Evolutionary conservation across 2,113 vertebrate species (phyloP).

Genomic region (Notarius lentiginosus): DNA sequence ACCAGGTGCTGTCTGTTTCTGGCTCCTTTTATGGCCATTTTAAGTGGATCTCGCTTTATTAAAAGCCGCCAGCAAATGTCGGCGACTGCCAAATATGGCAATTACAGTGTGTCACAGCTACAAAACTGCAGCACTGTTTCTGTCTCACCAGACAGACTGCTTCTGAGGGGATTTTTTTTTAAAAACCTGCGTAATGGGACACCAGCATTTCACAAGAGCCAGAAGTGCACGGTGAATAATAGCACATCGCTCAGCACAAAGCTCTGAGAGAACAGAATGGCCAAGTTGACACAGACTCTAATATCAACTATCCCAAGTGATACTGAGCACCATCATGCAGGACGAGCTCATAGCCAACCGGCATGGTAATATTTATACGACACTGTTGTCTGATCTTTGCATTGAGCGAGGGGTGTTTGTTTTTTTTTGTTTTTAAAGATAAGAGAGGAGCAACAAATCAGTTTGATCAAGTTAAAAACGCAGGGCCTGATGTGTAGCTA

Average conservation of each 20-base stretch:
- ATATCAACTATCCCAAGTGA: slow-evolving; percentile 13
- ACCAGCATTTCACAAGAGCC: slow-evolving; percentile 29
- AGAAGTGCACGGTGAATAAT: slow-evolving; percentile 39
- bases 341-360: not conserved
- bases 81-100: slow-evolving; percentile 75
- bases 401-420: slow-evolving; percentile 13
- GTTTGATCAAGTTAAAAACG: not conserved
- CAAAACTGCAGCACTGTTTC: slow-evolving; percentile 49
- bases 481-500: not conserved
- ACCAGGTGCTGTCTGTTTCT: slow-evolving; percentile 70
- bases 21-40: slow-evolving; percentile 77
- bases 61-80: slow-evolving; percentile 68
- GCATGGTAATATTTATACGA: not conserved
- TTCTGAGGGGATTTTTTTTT: slow-evolving; percentile 4
- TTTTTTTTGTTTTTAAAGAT: slow-evolving; percentile 11
- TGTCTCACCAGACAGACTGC: slow-evolving; percentile 33
- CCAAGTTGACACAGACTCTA: slow-evolving; percentile 8
- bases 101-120: slow-evolving; percentile 58
- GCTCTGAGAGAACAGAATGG: slow-evolving; percentile 18
- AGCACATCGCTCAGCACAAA: slow-evolving; percentile 32
- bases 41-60: slow-evolving; percentile 69
- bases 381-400: slow-evolving; percentile 26
- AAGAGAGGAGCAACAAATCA: slow-evolving; percentile 13
- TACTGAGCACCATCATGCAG: slow-evolving; percentile 3
- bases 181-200: slow-evolving; percentile 43